Evolutionary conservation across 2,888 invertebrate genomes (phyloP).

Genomic region (Zonitis immaculata): DNA sequence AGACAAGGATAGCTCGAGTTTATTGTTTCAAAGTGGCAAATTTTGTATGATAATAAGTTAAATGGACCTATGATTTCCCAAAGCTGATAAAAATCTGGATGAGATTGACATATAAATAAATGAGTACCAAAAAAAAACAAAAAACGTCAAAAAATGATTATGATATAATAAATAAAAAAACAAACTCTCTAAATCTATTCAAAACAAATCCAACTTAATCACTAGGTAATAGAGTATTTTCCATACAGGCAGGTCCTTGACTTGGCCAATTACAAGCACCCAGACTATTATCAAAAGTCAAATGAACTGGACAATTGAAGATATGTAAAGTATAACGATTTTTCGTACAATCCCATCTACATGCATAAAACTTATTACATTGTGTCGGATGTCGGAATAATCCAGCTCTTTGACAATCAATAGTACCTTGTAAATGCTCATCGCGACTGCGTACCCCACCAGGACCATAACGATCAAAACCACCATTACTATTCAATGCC

Average conservation of each 20-base stretch:
- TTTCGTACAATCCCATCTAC: conserved; percentile 74
- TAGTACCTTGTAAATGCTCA: conserved; percentile 58
- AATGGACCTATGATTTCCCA: neutral
- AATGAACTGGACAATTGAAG: conserved; percentile 73
- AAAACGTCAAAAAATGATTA: neutral
- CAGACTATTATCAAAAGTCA: conserved; percentile 68
- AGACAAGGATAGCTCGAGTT: neutral
- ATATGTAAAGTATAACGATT: conserved; percentile 69
- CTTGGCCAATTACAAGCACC: conserved; percentile 83
- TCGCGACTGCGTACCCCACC: conserved; percentile 58
- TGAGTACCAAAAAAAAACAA: conserved; percentile 13
- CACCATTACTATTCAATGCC: conserved; percentile 18
- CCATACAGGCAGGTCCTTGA: conserved; percentile 71
- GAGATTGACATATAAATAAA: conserved; percentile 19
- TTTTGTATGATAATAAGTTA: neutral
- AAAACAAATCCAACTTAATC: conserved; percentile 28
- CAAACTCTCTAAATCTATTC: conserved; percentile 1
- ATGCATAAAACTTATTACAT: conserved; percentile 79
- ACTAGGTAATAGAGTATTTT: conserved; percentile 54
- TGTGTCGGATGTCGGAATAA: conserved; percentile 68
- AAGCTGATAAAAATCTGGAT: neutral
- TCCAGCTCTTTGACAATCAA: conserved; percentile 59
- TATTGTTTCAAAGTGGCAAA: neutral
- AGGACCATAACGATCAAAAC: conserved; percentile 59
- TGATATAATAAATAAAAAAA: conserved; percentile 24